phyloP scores from a whole-genome alignment of 1,140 invertebrate species.

The Pomacea maculata region DNA sequence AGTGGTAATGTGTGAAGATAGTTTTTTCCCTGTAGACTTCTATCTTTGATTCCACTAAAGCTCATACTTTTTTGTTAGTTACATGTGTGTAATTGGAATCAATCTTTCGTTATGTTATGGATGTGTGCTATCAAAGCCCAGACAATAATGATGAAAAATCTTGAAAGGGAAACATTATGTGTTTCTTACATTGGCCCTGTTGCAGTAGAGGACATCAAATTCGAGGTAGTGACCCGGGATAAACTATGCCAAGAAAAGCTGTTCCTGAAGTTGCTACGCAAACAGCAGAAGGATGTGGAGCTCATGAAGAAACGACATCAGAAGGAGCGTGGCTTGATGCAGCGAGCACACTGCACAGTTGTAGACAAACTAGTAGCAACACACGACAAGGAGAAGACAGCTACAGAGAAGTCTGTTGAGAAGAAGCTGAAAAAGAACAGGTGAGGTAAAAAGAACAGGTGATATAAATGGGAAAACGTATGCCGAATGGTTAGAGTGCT shows the following conservation, averaged over 20 bases:
- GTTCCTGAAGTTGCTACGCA: slow-evolving; percentile 93
- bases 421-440: slow-evolving; percentile 61
- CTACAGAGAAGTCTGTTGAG: slow-evolving; percentile 56
- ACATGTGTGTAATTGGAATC: too few species aligned
- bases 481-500: too few species aligned
- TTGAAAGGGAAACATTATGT: too few species aligned
- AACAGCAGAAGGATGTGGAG: slow-evolving; percentile 96
- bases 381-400: slow-evolving; percentile 61
- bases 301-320: slow-evolving; percentile 89
- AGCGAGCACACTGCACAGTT: slow-evolving; percentile 93
- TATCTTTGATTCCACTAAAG: too few species aligned
- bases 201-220: slow-evolving; percentile 44
- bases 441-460: slow-evolving; percentile 26
- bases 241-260: slow-evolving; percentile 90
- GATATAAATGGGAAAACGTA: too few species aligned
- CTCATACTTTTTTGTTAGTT: too few species aligned
- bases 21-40: too few species aligned
- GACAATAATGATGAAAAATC: too few species aligned
- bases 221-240: slow-evolving; percentile 88
- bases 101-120: too few species aligned
- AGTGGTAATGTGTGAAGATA: too few species aligned
- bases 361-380: slow-evolving; percentile 87
- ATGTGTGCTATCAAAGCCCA: too few species aligned
- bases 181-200: too few species aligned
- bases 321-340: slow-evolving; percentile 90